Base-by-base conservation (phyloP, 2,888 invertebrate genomes). In the Archips crataeganus region DNA sequence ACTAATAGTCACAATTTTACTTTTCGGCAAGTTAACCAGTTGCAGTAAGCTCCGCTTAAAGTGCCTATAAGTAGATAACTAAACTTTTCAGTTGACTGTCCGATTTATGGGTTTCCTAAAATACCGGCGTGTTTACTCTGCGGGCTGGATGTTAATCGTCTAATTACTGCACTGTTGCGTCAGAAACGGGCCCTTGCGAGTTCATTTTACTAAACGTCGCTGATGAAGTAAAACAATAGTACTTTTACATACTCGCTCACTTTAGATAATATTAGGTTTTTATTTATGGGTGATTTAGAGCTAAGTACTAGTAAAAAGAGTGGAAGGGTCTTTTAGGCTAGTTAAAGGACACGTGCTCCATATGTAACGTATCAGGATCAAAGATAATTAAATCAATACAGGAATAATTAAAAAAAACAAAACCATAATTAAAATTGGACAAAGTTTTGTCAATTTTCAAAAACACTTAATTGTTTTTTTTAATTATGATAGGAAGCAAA, bases 91-190 rank as follows among this genome's bases (percentile, higher is more conserved):
- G 84, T 87, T 86, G 84, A 80, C 81, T 79, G 81, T 79, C 83
- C 83, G 86, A 83, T 86, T 85, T 83, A 85, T 84, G 79, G 83
- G 79, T 76, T 82, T 82, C 84, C 84, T 79, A 83, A 87, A 87
- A 86, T 86, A 87, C 80, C 83, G 75, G 70, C 76, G 72, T 87
- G 85, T 85, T 86, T 87, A 88, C 80, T 76, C 73, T 73, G 74
- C 76, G 76, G 77, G 80, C 80, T 82, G 80, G 79, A 82, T 79
- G 71, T 74, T 74, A 74, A 74, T 74, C 73, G 69, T 69, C 64
- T 74, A 74, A 74, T 74, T 74, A 74, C 70, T 74, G 71, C 67
- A 75, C 68, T 47, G 75, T 75, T 75, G 75, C 75, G 60, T 75
- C 68, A 71, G 75, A 75, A 69, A 69, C 64, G 64, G 73, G 73